These are phyloP conservation scores for Macrosiphum euphorbiae DNA, from an alignment of 2,888 invertebrate genomes.

Conservation along the genomic window DNA sequence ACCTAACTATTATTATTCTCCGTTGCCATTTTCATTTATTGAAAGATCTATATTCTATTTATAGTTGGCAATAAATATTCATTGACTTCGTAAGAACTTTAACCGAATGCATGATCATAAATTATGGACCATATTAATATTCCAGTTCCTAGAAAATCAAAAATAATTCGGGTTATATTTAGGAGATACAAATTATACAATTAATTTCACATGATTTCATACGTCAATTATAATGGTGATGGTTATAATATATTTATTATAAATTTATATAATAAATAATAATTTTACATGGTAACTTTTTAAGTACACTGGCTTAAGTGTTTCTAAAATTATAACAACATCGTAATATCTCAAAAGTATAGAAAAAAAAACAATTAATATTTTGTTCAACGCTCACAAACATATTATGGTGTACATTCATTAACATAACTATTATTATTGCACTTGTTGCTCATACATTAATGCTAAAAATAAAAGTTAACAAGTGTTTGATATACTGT, in stretches of 20 bases:
- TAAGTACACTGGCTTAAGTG: slow-evolving; percentile 25
- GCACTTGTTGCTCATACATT: background rate
- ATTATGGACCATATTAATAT: background rate
- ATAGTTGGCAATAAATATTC: background rate
- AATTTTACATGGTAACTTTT: slow-evolving; percentile 50
- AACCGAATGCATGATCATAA: background rate
- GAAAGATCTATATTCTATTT: background rate
- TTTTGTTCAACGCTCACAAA: background rate
- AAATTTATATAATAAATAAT: slow-evolving; percentile 26
- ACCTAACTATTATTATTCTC: background rate
- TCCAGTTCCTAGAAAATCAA: background rate
- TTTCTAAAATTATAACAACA: slow-evolving; percentile 39
- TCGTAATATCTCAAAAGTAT: slow-evolving; percentile 12
- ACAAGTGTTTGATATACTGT: background rate
- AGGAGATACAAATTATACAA: background rate
- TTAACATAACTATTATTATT: background rate
- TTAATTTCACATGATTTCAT: background rate
- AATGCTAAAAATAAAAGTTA: background rate
- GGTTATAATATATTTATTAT: slow-evolving; percentile 28
- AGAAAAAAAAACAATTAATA: background rate
- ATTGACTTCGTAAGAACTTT: background rate
- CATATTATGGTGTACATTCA: background rate
- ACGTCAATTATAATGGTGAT: background rate
- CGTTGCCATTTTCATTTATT: background rate
- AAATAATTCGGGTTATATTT: background rate